Evolutionary conservation across 1,140 invertebrate genomes (phyloP).

Genomic region (Physella acuta): DNA sequence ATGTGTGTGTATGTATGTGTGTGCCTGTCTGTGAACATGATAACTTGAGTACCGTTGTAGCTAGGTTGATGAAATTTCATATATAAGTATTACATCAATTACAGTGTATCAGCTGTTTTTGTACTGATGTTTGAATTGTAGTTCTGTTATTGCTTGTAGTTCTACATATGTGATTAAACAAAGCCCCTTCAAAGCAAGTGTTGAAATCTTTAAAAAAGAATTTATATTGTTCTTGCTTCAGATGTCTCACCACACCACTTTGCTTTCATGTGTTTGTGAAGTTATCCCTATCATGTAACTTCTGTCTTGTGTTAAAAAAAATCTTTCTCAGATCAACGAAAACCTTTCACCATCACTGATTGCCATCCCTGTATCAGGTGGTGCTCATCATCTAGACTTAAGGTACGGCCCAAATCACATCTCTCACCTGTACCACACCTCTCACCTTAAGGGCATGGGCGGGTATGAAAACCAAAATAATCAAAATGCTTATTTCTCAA

Average conservation of each 20-base stretch:
- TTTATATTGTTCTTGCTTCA: neutral
- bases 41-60: no score
- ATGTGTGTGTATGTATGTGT: no score
- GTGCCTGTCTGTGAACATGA: no score
- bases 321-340: conserved; percentile 58
- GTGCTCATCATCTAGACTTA: conserved; percentile 52
- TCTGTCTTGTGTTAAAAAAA: no score
- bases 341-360: conserved; percentile 63
- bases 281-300: neutral
- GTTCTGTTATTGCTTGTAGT: neutral
- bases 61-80: no score
- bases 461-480: no score
- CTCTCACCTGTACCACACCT: neutral
- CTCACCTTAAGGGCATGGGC: neutral
- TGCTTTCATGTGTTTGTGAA: neutral
- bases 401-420: conserved; percentile 30
- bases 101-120: neutral
- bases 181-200: neutral
- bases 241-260: neutral
- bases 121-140: neutral
- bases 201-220: neutral
- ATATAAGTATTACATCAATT: neutral
- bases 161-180: neutral
- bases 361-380: conserved; percentile 38
- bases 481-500: no score